Percentiles rank a stretch among this genome's conserved stretches.
These are phyloP conservation scores for Drosophila suboccidentalis DNA, from an alignment of 2,888 invertebrate species.

Conservation along the genomic window DNA sequence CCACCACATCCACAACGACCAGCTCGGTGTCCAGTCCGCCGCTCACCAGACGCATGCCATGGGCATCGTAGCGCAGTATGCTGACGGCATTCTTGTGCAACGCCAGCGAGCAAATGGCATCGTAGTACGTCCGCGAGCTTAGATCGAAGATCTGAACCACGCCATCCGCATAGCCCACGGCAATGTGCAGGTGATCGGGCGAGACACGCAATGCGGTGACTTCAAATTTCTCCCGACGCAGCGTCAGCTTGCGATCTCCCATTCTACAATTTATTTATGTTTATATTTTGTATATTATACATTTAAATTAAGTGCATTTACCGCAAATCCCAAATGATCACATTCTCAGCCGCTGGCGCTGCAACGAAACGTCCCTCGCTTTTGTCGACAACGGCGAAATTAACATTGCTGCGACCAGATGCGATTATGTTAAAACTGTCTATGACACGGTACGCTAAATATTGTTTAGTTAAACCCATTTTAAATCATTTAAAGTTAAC, in stretches of 20 bases:
- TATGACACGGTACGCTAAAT: slow-evolving; percentile 93
- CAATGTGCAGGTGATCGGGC: slow-evolving; percentile 92
- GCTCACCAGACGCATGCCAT: slow-evolving; percentile 94
- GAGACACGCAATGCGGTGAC: slow-evolving; percentile 92
- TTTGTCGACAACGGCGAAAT: slow-evolving; percentile 91
- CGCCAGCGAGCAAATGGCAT: slow-evolving; percentile 88
- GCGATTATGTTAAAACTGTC: slow-evolving; percentile 96
- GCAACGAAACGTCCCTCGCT: slow-evolving; percentile 94
- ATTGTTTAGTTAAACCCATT: slow-evolving; percentile 97
- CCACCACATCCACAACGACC: slow-evolving; percentile 97
- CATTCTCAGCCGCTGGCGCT: slow-evolving; percentile 97
- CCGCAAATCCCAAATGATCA: slow-evolving; percentile 97
- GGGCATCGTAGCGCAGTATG: slow-evolving; percentile 92
- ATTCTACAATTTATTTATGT: slow-evolving; percentile 71
- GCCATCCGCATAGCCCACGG: slow-evolving; percentile 97
- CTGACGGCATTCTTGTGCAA: slow-evolving; percentile 96
- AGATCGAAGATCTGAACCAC: slow-evolving; percentile 93
- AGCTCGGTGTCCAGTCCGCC: slow-evolving; percentile 96
- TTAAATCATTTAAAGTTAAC: slow-evolving; percentile 57
- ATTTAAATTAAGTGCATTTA: slow-evolving; percentile 86
- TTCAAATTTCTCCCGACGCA: slow-evolving; percentile 92
- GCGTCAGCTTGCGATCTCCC: slow-evolving; percentile 89
- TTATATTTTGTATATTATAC: background rate
- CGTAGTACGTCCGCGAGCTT: slow-evolving; percentile 87
- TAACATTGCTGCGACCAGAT: slow-evolving; percentile 91